These are phyloP conservation scores for Ageneiosus marmoratus DNA, from an alignment of 2,113 vertebrate genomes.

Conservation along the genomic window DNA sequence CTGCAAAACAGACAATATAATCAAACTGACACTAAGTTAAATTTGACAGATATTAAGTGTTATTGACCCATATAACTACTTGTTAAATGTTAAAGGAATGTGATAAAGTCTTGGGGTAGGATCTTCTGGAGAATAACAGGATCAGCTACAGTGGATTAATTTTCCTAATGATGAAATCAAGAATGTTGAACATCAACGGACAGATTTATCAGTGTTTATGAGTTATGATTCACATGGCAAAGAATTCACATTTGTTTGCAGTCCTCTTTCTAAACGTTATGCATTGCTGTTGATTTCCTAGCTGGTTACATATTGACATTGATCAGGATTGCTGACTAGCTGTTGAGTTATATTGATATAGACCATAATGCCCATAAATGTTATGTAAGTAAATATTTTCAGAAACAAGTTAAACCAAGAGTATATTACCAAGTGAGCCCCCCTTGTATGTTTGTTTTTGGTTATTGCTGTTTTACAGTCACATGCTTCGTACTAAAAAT, in stretches of 20 bases:
- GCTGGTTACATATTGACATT: background rate
- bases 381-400: background rate
- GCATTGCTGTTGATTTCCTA: background rate
- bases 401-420: background rate
- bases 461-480: background rate
- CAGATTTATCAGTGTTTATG: background rate
- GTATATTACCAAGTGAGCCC: background rate
- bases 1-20: background rate
- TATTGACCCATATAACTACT: no score
- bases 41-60: background rate
- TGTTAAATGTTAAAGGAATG: background rate
- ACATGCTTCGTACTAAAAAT: background rate
- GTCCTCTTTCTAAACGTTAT: background rate
- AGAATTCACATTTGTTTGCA: background rate
- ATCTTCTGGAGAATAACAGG: background rate
- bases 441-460: no score
- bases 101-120: background rate
- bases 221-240: background rate
- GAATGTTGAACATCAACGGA: background rate
- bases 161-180: background rate
- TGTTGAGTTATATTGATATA: background rate
- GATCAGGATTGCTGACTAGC: no score
- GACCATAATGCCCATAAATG: background rate
- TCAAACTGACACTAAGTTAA: background rate
- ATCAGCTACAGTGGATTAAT: background rate